phyloP scores from a whole-genome alignment of 2,113 vertebrate species.

The Apteryx mantelli region DNA sequence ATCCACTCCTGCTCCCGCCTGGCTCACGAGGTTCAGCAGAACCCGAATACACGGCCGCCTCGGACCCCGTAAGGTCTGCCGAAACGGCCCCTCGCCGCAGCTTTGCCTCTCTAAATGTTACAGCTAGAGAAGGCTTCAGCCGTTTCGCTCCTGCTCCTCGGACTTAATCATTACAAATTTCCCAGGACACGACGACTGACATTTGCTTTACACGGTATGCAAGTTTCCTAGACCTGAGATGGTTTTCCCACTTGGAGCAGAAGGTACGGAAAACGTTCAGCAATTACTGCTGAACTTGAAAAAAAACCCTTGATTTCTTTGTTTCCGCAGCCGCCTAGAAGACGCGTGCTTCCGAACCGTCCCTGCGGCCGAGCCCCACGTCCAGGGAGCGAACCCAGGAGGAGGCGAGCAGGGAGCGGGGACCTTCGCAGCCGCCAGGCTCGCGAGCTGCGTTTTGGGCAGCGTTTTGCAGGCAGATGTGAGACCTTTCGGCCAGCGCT shows the following conservation, averaged over 20 bases:
- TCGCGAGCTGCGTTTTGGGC: rapidly evolving
- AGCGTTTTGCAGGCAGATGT: rapidly evolving
- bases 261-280: not conserved
- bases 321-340: not conserved
- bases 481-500: not conserved
- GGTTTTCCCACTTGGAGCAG: not conserved
- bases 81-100: not conserved
- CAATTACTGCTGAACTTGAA: not conserved
- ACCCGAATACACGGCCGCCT: not conserved
- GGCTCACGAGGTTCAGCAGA: not conserved
- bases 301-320: not conserved
- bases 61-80: not conserved
- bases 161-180: not conserved
- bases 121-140: not conserved
- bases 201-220: not conserved
- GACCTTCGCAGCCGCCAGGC: not conserved
- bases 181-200: not conserved
- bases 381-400: not conserved
- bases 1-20: rapidly evolving
- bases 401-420: not conserved
- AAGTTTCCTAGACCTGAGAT: not conserved
- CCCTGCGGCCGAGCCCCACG: rapidly evolving
- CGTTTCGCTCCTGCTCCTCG: not conserved
- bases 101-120: not conserved
- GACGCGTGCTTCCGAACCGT: not conserved